Base-by-base conservation (phyloP, 1,140 invertebrate species). In the Augochlora pura region DNA sequence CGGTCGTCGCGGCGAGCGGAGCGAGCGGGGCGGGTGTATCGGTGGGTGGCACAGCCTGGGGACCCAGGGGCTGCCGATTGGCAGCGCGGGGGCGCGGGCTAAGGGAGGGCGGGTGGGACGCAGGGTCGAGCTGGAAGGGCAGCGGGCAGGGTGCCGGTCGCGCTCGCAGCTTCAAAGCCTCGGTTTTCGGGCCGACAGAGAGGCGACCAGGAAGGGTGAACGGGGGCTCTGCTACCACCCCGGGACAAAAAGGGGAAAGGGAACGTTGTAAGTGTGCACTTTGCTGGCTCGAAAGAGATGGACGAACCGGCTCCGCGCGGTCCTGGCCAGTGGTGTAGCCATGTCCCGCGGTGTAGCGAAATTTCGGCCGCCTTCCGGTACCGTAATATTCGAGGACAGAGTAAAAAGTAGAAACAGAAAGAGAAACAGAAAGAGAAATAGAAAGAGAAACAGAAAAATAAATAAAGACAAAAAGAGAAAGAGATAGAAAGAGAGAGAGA, bases 1-100 rank as follows among this genome's bases (percentile, higher is more conserved):
- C 91, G 91, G 91, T 92, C 87, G 86, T 84, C 86, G 83, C 87
- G 87, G 86, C 83, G 83, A 86, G 75, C 79, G 67, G 76, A 84
- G 86, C 67, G 80, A 82, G 86, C 84, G 80, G 85, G 83, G 83
- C 72, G 70, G 70, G 49, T 21, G 79, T 72, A 86, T 83, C 80
- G 83, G 85, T 69, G 83, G 75, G 76, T 71, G 76, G 76, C 46
- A 39, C 38, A 52, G 46, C 59, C 76, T 59, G 46, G 76, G 38
- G 59, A 52, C 59, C 67, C 49, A 52, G 49, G 32, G 63, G 38
- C 27, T 32, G 25, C 10, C 54, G 54, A 25, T 32, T 52, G n/a
- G 21, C 23, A 23, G 63, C 16, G 25, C 27, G 46, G 49, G 42
- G 52, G 63, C 38, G 32, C 32, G 32, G 32, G 32, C 32, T n/a